Evolutionary conservation across 2,888 invertebrate species (phyloP).

Genomic region (Agrochola lota): DNA sequence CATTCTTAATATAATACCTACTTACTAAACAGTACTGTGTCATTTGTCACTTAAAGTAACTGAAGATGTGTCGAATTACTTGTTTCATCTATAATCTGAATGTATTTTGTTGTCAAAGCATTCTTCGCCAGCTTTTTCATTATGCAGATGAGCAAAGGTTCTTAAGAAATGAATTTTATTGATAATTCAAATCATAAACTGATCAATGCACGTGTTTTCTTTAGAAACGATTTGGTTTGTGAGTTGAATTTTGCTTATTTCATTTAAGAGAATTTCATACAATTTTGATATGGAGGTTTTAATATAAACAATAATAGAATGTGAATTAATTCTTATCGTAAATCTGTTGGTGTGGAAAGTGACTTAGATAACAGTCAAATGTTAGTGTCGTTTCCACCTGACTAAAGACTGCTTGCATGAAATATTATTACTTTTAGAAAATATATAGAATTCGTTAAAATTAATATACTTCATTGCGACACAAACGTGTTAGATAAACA

Average conservation of each 20-base stretch:
- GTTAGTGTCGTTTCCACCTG: constrained; percentile 68
- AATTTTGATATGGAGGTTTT: constrained; percentile 57
- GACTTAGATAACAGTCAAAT: constrained; percentile 37
- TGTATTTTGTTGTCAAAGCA: constrained; percentile 40
- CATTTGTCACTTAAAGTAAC: constrained; percentile 78
- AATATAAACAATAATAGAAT: constrained; percentile 51
- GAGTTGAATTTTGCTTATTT: constrained; percentile 36
- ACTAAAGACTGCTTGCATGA: constrained; percentile 82
- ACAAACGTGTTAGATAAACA: constrained; percentile 63
- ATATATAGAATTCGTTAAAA: constrained; percentile 67
- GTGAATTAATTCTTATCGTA: constrained; percentile 49
- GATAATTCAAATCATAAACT: constrained; percentile 19
- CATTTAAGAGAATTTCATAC: constrained; percentile 46
- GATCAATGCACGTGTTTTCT: constrained; percentile 9
- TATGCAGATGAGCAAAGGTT: constrained; percentile 39
- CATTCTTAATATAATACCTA: constrained; percentile 69
- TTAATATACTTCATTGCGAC: constrained; percentile 59
- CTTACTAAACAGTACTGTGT: constrained; percentile 72
- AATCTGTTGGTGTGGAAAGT: constrained; percentile 49
- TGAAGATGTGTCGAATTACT: constrained; percentile 45
- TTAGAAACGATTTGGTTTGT: constrained; percentile 22
- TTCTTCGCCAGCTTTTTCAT: constrained; percentile 52
- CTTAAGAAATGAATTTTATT: constrained; percentile 28
- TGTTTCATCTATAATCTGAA: constrained; percentile 40
- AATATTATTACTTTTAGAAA: constrained; percentile 72